phyloP scores from a whole-genome alignment of 2,797 vertebrate species.

The Glyptemys insculpta region DNA sequence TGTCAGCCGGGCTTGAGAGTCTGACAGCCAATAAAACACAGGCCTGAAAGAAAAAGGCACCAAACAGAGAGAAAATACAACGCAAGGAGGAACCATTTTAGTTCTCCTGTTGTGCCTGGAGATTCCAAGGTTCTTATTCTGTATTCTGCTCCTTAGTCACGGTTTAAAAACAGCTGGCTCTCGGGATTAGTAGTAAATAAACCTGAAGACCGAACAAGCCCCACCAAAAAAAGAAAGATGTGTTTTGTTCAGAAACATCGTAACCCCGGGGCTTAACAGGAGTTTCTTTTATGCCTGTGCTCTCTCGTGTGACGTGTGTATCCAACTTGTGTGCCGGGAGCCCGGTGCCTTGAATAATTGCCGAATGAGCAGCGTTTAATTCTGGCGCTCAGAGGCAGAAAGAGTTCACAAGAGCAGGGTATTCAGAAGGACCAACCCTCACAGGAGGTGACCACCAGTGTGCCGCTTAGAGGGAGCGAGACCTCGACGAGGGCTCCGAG shows the following conservation, averaged over 20 bases:
- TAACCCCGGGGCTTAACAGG: no score
- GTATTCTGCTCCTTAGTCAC: not conserved
- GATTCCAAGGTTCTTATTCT: not conserved
- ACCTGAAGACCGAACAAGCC: not conserved
- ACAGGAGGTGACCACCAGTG: not conserved
- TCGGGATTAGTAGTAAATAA: not conserved
- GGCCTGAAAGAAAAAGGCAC: fast-evolving
- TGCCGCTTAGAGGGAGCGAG: not conserved
- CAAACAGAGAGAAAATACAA: not conserved
- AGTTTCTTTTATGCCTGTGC: not conserved
- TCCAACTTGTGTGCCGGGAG: fast-evolving
- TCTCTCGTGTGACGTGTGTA: not conserved
- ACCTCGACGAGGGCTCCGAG: not conserved
- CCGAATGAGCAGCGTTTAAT: not conserved
- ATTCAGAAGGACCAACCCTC: fast-evolving
- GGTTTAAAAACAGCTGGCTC: not conserved
- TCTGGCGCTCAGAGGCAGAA: not conserved
- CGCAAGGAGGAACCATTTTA: not conserved
- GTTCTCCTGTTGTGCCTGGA: fast-evolving
- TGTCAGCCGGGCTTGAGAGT: not conserved
- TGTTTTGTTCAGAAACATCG: not conserved
- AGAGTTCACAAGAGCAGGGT: not conserved
- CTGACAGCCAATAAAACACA: not conserved
- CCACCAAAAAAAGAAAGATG: not conserved
- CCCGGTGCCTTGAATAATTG: not conserved